Conservation (phyloP, 2,888 invertebrate genomes). For the Carpatolechia fugitivella region DNA sequence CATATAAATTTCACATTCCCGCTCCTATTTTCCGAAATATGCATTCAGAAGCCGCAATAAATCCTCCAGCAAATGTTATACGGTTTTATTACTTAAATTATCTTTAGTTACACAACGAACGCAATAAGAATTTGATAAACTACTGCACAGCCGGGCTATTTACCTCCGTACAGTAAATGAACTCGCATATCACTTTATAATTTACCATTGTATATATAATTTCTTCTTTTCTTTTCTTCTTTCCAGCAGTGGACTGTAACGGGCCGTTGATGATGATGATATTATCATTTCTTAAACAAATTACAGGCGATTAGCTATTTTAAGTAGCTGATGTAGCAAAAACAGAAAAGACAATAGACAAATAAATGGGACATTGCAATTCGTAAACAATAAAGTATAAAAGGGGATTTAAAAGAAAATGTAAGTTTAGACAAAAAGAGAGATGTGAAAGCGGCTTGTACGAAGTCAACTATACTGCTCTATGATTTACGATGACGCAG, state of each 20-base stretch:
- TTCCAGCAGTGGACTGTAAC: no score
- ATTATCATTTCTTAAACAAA: no score
- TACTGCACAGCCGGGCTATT: neutral
- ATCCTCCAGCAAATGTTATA: constrained; percentile 28
- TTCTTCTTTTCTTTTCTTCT: no score
- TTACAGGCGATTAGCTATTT: neutral
- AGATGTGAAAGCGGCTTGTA: neutral
- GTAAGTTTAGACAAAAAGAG: constrained; percentile 1
- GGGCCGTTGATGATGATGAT: no score
- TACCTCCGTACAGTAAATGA: neutral
- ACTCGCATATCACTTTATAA: neutral
- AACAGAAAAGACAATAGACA: neutral
- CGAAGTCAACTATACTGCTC: neutral
- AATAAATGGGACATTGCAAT: neutral
- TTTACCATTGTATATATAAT: no score
- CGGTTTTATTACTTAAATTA: constrained; percentile 20
- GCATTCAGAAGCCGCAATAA: constrained; percentile 47
- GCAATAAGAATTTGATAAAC: constrained; percentile 8
- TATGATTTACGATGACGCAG: constrained; percentile 14
- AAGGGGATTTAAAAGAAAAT: constrained; percentile 2
- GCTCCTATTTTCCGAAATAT: constrained; percentile 47
- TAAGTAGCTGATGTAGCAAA: neutral
- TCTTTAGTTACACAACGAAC: constrained; percentile 10
- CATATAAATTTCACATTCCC: constrained; percentile 43
- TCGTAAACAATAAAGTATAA: neutral